phyloP scores from a whole-genome alignment of 1,140 invertebrate species.

The Bicyclus anynana region DNA sequence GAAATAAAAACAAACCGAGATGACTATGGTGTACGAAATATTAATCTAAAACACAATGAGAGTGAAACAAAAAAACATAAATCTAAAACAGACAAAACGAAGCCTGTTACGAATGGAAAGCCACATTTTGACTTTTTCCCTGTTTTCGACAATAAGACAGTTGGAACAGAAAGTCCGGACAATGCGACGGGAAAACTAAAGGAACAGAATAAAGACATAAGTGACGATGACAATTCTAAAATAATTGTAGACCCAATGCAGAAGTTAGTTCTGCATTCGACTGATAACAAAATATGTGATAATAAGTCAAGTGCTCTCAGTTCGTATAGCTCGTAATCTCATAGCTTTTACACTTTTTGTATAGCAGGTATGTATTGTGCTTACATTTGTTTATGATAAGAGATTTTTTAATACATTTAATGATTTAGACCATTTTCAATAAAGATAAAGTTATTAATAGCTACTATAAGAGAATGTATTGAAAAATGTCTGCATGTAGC shows the following conservation, averaged over 20 bases:
- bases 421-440: slow-evolving; percentile 6
- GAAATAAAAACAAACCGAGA: not conserved
- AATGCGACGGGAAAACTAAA: slow-evolving; percentile 32
- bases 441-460: too few relatives aligned
- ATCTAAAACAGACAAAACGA: slow-evolving; percentile 46
- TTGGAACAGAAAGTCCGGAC: slow-evolving; percentile 22
- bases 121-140: slow-evolving; percentile 66
- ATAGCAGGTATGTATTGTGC: slow-evolving; percentile 45
- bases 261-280: slow-evolving; percentile 71
- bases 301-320: slow-evolving; percentile 71
- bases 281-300: slow-evolving; percentile 75
- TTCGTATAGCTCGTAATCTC: slow-evolving; percentile 65
- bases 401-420: slow-evolving; percentile 18
- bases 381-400: slow-evolving; percentile 30
- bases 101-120: slow-evolving; percentile 57
- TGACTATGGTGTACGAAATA: not conserved
- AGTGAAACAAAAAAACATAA: slow-evolving; percentile 47
- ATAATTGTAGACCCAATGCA: slow-evolving; percentile 73
- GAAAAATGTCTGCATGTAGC: slow-evolving; percentile 7
- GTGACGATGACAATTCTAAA: slow-evolving; percentile 62
- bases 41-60: slow-evolving; percentile 20
- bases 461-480: not conserved
- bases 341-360: slow-evolving; percentile 63
- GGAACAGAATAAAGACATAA: slow-evolving; percentile 39
- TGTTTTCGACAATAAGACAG: slow-evolving; percentile 64